phyloP scores from a whole-genome alignment of 2,888 invertebrate species.

The Malthinus flaveolus region DNA sequence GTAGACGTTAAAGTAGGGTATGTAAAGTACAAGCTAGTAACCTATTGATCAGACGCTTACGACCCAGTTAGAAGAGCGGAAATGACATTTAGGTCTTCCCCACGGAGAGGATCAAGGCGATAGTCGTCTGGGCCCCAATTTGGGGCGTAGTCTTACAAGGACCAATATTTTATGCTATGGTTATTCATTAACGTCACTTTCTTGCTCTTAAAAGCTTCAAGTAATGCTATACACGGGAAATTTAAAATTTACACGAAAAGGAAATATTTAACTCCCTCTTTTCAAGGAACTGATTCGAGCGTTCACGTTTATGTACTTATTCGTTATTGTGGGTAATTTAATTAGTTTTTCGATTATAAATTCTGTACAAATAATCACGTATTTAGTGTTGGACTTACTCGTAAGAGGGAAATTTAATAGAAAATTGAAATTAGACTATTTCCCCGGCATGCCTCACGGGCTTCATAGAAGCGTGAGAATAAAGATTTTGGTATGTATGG shows the following conservation, averaged over 20 bases:
- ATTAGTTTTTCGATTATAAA: too few species aligned
- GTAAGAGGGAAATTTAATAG: too few species aligned
- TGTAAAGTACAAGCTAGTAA: slow-evolving; percentile 29
- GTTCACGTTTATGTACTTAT: too few species aligned
- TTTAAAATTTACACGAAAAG: slow-evolving; percentile 1
- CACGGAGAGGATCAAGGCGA: slow-evolving; percentile 40
- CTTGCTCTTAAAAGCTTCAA: neutral
- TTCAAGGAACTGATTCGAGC: too few species aligned
- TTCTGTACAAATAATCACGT: too few species aligned
- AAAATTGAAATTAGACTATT: too few species aligned
- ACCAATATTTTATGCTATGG: slow-evolving; percentile 43
- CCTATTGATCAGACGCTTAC: slow-evolving; percentile 39
- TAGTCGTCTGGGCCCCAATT: slow-evolving; percentile 30
- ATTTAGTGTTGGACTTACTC: too few species aligned
- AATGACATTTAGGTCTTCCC: slow-evolving; percentile 39
- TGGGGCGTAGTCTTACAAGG: slow-evolving; percentile 39
- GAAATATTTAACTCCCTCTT: neutral
- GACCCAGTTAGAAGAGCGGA: slow-evolving; percentile 37
- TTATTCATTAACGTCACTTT: slow-evolving; percentile 41
- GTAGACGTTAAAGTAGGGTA: slow-evolving; percentile 11
- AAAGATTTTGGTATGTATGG: too few species aligned
- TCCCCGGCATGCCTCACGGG: too few species aligned
- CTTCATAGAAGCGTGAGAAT: too few species aligned
- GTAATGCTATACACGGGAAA: neutral
- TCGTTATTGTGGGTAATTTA: too few species aligned